A percentile compares a stretch with the other conserved stretches of the same genome.
These are phyloP conservation scores for Geranospiza caerulescens DNA, from an alignment of 2,797 vertebrate species.

Conservation along the genomic window DNA sequence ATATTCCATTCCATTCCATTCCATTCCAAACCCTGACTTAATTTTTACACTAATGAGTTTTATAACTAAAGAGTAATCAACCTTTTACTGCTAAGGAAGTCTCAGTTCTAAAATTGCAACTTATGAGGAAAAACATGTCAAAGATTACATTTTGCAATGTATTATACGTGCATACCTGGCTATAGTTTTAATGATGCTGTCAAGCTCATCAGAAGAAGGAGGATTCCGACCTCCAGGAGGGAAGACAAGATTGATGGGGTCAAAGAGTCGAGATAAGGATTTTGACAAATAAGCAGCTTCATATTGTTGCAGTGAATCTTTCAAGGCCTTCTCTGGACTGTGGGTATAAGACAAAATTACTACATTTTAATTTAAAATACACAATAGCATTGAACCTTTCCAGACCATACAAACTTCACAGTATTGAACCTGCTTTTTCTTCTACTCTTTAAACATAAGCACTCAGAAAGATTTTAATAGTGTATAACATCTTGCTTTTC, in stretches of 20 bases:
- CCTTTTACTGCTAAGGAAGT: neutral
- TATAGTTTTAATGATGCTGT: conserved; percentile 95
- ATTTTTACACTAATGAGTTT: conserved; percentile 3
- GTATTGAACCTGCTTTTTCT: neutral
- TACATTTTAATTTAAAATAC: conserved; percentile 14
- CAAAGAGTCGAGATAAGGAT: conserved; percentile 94
- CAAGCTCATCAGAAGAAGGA: conserved; percentile 91
- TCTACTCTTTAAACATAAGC: neutral
- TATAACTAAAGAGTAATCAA: conserved; percentile 12
- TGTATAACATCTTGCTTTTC: neutral
- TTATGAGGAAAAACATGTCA: neutral
- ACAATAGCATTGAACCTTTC: neutral
- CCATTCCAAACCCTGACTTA: neutral
- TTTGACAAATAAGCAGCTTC: conserved; percentile 97
- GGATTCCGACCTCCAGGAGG: conserved; percentile 91
- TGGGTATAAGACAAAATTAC: neutral
- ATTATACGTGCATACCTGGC: conserved; percentile 79
- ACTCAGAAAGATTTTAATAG: neutral
- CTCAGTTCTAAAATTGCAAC: neutral
- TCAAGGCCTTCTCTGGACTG: conserved; percentile 92
- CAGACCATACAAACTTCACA: neutral
- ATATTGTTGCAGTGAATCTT: conserved; percentile 88
- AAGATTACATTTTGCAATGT: neutral
- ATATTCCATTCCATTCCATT: neutral
- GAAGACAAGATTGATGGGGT: conserved; percentile 97